Base-by-base conservation (phyloP, 1,140 invertebrate species). In the Musca domestica region DNA sequence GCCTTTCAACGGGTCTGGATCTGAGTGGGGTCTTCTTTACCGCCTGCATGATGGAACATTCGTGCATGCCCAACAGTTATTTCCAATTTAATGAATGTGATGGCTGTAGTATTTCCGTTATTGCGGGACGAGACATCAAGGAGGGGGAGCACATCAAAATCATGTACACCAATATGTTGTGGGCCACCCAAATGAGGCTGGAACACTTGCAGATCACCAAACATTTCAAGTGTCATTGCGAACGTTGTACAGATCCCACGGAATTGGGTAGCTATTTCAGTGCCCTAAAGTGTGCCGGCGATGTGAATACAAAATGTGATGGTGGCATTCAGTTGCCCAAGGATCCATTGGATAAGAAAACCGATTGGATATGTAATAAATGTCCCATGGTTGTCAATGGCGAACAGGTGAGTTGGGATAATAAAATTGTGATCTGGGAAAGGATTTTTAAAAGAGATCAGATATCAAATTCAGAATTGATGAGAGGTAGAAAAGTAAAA, bases 121-220 rank as follows among this genome's bases (percentile, higher is more conserved):
- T 85, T 70, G 88, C 89, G 6, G 87, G 89, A 0, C 80, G 87
- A 52, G 81, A 86, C 17, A 87, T 95, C 67, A 81, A 85, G 71
- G 89, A 90, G 75, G 90, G 88, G 0, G 85, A 89, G 41, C 89
- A 92, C 74, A 83, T 94, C 10, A 87, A 85, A n/a, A 93, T 91
- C 0, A 92, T 90, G 85, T 93, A 95, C 70, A 93, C 92, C 1
- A 92, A 95, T 75, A 91, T 91, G 3, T 81, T 95, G 61, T 94
- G 92, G 92, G 89, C 91, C 1, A 95, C 92, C 0, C 87, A 89
- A 74, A 87, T 88, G 15, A 84, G 94, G 71, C 85, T 89, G 67
- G 88, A 92, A 72, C 92, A 95, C 85, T 83, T 95, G 3, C 85
- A 86, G 51, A 86, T 90, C 58, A 92, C 90, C 0, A 95, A 95